Conservation (phyloP, 2,888 invertebrate genomes). For the Conomelus anceps region DNA sequence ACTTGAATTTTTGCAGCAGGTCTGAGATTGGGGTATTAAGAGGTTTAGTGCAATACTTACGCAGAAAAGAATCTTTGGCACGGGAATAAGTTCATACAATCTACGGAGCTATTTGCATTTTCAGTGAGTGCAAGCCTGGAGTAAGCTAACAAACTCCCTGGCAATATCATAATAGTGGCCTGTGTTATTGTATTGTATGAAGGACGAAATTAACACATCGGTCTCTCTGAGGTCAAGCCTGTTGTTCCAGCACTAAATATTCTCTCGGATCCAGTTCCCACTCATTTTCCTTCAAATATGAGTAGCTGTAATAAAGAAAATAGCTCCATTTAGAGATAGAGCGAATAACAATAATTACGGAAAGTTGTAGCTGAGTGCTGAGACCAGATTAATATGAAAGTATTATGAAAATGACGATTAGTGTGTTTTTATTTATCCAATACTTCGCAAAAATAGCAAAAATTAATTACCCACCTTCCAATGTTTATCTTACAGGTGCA, state of each 20-base stretch:
- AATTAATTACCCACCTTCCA: neutral
- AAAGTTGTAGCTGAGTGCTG: too few species aligned
- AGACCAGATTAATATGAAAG: too few species aligned
- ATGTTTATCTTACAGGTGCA: neutral
- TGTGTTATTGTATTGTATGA: neutral
- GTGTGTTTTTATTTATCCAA: too few species aligned
- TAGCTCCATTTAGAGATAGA: neutral
- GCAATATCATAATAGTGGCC: neutral
- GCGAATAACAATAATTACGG: neutral
- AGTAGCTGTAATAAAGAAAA: neutral
- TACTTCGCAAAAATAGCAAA: too few species aligned
- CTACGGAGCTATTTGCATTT: neutral
- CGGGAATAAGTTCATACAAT: neutral
- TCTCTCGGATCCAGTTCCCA: neutral
- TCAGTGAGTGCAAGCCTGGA: neutral
- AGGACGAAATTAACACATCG: neutral
- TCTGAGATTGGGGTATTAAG: neutral
- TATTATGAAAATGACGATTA: too few species aligned
- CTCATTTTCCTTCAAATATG: neutral
- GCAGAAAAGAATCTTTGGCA: neutral
- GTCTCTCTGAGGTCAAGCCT: neutral
- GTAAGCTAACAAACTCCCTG: neutral
- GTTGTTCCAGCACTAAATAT: neutral
- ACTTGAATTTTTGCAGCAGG: neutral
- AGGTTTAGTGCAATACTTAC: neutral